phyloP scores from a whole-genome alignment of 1,140 invertebrate genomes.

The Chymomyza costata region DNA sequence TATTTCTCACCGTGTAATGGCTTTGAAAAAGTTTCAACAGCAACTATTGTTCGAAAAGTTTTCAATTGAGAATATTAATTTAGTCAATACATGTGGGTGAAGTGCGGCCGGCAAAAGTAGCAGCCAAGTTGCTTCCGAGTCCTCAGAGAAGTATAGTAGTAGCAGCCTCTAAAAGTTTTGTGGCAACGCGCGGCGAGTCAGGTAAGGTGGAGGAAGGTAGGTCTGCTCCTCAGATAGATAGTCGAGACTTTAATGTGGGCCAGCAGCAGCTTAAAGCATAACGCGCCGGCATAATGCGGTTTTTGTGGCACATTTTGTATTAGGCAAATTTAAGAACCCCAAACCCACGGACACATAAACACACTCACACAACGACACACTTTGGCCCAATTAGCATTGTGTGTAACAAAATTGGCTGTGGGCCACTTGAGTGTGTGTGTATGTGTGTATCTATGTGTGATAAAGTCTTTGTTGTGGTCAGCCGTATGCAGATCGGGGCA shows the following conservation, averaged over 20 bases:
- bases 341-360: not conserved
- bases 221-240: not conserved
- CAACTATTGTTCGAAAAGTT: conserved; percentile 70
- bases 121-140: too few species aligned
- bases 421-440: conserved; percentile 19
- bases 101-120: conserved; percentile 27
- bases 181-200: conserved; percentile 28
- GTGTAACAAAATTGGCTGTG: conserved; percentile 55
- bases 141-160: too few species aligned
- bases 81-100: conserved; percentile 69
- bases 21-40: conserved; percentile 52
- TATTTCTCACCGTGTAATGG: conserved; percentile 51
- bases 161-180: conserved; percentile 70
- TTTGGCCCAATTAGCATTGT: conserved; percentile 60
- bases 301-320: conserved; percentile 63
- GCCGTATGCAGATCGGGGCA: not conserved
- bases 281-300: conserved; percentile 65
- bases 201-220: conserved; percentile 2
- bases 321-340: conserved; percentile 37
- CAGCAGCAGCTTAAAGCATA: conserved; percentile 33
- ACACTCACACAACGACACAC: conserved; percentile 16
- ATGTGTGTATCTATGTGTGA: not conserved
- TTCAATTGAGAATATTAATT: conserved; percentile 73
- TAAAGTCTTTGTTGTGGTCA: conserved; percentile 48
- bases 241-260: too few species aligned